These are phyloP conservation scores for Xenus cinereus DNA, from an alignment of 2,113 vertebrate species.

Conservation along the genomic window DNA sequence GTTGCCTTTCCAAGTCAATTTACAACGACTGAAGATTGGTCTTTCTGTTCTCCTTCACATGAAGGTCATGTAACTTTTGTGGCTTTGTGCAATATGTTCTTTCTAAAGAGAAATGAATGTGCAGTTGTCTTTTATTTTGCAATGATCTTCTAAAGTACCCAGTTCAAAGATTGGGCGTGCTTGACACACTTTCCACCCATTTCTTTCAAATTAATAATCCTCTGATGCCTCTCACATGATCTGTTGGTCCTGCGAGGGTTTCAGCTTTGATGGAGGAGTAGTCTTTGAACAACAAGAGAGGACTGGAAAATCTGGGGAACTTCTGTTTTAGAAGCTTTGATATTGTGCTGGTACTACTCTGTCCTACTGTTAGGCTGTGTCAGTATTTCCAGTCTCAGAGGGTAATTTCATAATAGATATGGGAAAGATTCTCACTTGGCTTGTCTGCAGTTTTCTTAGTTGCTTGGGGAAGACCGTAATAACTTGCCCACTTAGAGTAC, in stretches of 20 bases:
- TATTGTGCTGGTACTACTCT: neutral
- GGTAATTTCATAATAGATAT: neutral
- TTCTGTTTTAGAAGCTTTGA: conserved; percentile 48
- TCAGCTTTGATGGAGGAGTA: conserved; percentile 49
- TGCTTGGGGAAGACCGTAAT: neutral
- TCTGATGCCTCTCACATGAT: conserved; percentile 60
- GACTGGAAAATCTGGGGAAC: conserved; percentile 56
- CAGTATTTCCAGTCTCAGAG: neutral
- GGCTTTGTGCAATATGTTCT: conserved; percentile 57
- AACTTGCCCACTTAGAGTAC: neutral
- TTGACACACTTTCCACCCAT: conserved; percentile 52
- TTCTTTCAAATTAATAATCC: conserved; percentile 53
- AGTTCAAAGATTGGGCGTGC: conserved; percentile 55
- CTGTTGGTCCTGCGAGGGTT: conserved; percentile 23
- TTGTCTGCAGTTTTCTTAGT: neutral
- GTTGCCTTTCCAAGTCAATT: conserved; percentile 45
- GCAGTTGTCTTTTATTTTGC: conserved; percentile 62
- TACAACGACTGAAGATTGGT: conserved; percentile 13
- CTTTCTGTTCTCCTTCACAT: conserved; percentile 58
- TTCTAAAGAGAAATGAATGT: conserved; percentile 62
- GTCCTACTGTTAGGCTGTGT: neutral
- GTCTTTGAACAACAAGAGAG: conserved; percentile 48
- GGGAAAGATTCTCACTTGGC: neutral
- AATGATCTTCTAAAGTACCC: conserved; percentile 45
- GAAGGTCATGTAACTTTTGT: conserved; percentile 54